Percentiles rank a stretch among this genome's conserved stretches.
These are phyloP conservation scores for Cherax destructor DNA, from an alignment of 1,140 invertebrate species.

Conservation along the genomic window DNA sequence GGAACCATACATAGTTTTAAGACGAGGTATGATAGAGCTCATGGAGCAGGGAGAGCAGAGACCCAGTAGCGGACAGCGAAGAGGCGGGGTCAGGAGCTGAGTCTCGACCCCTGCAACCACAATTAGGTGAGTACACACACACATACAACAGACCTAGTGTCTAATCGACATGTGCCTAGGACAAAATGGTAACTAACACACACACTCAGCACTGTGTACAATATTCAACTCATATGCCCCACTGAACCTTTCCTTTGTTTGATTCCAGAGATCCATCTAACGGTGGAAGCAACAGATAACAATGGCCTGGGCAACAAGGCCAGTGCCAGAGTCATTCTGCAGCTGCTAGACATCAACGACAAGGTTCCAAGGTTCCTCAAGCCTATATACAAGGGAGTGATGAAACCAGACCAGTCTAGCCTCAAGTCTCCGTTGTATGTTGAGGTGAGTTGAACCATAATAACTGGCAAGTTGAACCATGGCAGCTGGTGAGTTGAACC, in stretches of 20 bases:
- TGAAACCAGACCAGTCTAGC: constrained; percentile 82
- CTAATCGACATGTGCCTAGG: no score
- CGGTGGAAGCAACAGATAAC: constrained; percentile 90
- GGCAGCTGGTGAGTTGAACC: no score
- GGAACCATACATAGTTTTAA: no score
- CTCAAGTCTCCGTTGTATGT: constrained; percentile 73
- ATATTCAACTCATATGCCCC: no score
- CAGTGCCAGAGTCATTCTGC: constrained; percentile 83
- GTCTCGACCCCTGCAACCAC: no score
- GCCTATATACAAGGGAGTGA: constrained; percentile 86
- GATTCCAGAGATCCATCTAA: constrained; percentile 82
- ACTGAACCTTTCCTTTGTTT: not conserved
- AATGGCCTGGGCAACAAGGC: constrained; percentile 86
- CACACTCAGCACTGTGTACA: not conserved
- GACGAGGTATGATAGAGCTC: no score
- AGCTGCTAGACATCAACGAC: constrained; percentile 90
- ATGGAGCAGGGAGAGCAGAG: no score
- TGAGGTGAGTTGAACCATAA: constrained; percentile 64
- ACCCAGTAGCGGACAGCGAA: no score
- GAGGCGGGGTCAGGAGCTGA: no score
- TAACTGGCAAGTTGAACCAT: no score
- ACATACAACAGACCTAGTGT: no score
- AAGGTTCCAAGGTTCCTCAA: constrained; percentile 89
- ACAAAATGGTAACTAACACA: not conserved
- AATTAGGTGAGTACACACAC: no score